Evolutionary conservation across 2,888 invertebrate species (phyloP), one percentile per base, ranked within the genome.

Genomic region (Stenolophus ochropezus): DNA sequence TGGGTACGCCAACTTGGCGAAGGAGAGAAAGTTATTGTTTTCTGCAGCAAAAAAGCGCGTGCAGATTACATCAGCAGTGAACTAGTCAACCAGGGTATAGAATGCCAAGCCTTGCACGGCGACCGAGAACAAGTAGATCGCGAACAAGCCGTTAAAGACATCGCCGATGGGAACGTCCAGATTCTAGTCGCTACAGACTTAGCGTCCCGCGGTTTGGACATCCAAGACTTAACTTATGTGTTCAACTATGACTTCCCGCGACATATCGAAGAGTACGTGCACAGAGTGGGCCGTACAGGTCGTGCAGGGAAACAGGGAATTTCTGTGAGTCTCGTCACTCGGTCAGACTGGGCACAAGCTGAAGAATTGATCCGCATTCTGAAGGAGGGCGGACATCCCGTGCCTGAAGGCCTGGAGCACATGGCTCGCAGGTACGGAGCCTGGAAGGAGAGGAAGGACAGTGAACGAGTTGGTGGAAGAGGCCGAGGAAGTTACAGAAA

Each of bases 221-320:
- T 97, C 76, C 94, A 95, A 86, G 96, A 97, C 87, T 91, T 97
- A 6, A 95, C 96, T 90, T 92, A 97, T 89, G 97, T 98, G 0
- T 90, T 98, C 23, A 98, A 98, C 89, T 96, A 94, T 85, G 98
- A 98, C 89, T 98, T 98, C 86, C 98, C 98, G 0, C 92, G 94
- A 14, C 96, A 97, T 86, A 96, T 98, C 85, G 98, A 98, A 88
- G 98, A 98, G 86, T 98, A 98, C 89, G 97, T 97, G 0, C 98
- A 98, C 87, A 92, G 98, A 83, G 96, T 98, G n/a, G 98, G 98
- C 0, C 92, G 98, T 82, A 98, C 98, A 0, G 98, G 98, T 0
- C 92, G 98, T 82, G 98, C 98, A 14, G 98, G 98, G 14, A 93
- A 93, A 82, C 93, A 92, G 0, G 98, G 98, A 0, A 93, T 93